Percentiles rank a stretch among this genome's conserved stretches.
phyloP scores from a whole-genome alignment of 2,888 invertebrate species.

The Leptopilina syphax region DNA sequence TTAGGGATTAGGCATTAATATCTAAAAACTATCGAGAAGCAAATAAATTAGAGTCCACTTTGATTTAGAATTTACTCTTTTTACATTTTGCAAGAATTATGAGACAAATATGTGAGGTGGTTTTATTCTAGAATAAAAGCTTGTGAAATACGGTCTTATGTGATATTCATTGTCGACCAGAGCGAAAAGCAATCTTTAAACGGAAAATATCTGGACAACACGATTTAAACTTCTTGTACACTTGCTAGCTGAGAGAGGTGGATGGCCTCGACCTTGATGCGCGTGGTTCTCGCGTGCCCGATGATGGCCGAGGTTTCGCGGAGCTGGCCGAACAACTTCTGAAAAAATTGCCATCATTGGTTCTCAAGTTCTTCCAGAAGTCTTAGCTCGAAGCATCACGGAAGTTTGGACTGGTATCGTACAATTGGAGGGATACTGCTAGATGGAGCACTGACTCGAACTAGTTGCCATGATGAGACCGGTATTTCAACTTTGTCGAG shows the following conservation, averaged over 20 bases:
- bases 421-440: slow-evolving; percentile 35
- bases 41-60: too few relatives aligned
- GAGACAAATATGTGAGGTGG: too few relatives aligned
- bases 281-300: slow-evolving; percentile 75
- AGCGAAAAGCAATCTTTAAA: slow-evolving; percentile 6
- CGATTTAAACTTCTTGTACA: slow-evolving; percentile 55
- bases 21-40: too few relatives aligned
- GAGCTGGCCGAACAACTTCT: slow-evolving; percentile 56
- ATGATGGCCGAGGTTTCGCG: slow-evolving; percentile 59
- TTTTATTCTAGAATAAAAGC: background rate
- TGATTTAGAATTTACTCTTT: too few relatives aligned
- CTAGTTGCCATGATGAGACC: slow-evolving; percentile 66
- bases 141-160: background rate
- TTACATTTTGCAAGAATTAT: too few relatives aligned
- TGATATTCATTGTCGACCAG: background rate
- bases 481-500: slow-evolving; percentile 68
- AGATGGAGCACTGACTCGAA: slow-evolving; percentile 45
- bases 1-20: too few relatives aligned
- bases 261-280: slow-evolving; percentile 74
- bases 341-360: slow-evolving; percentile 37
- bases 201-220: slow-evolving; percentile 21
- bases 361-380: slow-evolving; percentile 38
- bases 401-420: slow-evolving; percentile 55
- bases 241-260: slow-evolving; percentile 68
- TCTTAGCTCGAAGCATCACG: slow-evolving; percentile 58